Evolutionary conservation across 2,888 invertebrate species (phyloP), one percentile per base, ranked within the genome.

Genomic region (Dioctria rufipes): DNA sequence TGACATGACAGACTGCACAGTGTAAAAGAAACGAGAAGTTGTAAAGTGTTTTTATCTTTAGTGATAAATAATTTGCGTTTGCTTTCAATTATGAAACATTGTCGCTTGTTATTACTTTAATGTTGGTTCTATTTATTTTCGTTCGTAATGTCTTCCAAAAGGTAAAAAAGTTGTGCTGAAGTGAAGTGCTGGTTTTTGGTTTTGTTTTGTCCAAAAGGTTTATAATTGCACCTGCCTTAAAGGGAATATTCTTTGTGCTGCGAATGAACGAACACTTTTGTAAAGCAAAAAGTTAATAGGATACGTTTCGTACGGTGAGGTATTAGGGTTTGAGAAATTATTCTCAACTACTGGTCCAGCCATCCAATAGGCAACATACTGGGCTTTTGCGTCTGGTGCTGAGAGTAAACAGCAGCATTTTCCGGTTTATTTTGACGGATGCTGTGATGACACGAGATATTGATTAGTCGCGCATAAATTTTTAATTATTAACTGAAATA

Each of bases 111-210:
- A 43, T 78, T 78, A 43, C 37, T 63, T 78, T 63, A 61, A 78
- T 78, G 63, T 78, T 78, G 39, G 51, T 78, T 66, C 54, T 66
- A 65, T 65, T 78, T 78, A 11, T 78, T 78, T 78, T 66, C 40
- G 78, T 78, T 78, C 78, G 79, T 79, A 66, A 79, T 79, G 79
- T 79, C 79, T 79, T 79, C 79, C 79, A 79, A 79, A 69, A 79
- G 79, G 79, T 79, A 67, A 67, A 67, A 25, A 25, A 61, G 8
- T 46, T 46, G 46, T 46, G 46, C 8, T 60, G 13, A 37, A 75
- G 75, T 75, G 58, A 60, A 43, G 60, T 40, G 25, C 25, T 25
- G 42, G 75, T 60, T 25, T 42, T 46, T 43, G 43, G 40, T 75
- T 75, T 75, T 75, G 58, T 75, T 58, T 39, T 9, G 58, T 58